These are phyloP conservation scores for Borostomias antarcticus DNA, from an alignment of 2,797 vertebrate genomes.

Conservation along the genomic window DNA sequence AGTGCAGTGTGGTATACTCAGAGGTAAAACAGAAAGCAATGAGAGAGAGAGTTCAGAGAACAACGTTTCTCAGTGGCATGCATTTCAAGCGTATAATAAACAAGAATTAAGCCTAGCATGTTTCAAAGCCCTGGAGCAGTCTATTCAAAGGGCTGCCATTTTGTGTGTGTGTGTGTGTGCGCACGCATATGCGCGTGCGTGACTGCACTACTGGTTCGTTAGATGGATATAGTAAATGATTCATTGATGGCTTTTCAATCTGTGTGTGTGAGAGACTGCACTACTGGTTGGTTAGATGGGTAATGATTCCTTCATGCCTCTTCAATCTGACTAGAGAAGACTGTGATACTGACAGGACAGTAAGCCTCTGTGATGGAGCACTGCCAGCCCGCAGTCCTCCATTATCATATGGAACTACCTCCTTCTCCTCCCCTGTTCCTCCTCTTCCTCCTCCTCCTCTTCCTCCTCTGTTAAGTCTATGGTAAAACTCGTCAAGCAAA, in stretches of 20 bases:
- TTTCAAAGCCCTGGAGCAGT: slow-evolving; percentile 36
- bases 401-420: background rate
- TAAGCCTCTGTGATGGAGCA: background rate
- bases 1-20: slow-evolving; percentile 22
- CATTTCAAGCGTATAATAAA: slow-evolving; percentile 39
- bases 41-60: slow-evolving; percentile 21
- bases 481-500: no score
- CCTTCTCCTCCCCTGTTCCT: no score
- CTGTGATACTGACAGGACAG: slow-evolving; percentile 21
- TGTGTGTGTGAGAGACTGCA: background rate
- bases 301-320: slow-evolving; percentile 23
- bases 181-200: background rate
- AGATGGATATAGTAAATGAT: slow-evolving; percentile 29
- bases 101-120: slow-evolving; percentile 36
- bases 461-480: no score
- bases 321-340: slow-evolving; percentile 2
- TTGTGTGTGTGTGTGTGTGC: slow-evolving; percentile 14
- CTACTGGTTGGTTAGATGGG: slow-evolving; percentile 1
- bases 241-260: slow-evolving; percentile 21
- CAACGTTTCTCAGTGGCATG: slow-evolving; percentile 29
- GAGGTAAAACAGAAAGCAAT: slow-evolving; percentile 9
- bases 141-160: slow-evolving; percentile 44
- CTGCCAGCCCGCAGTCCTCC: background rate
- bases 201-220: slow-evolving; percentile 24
- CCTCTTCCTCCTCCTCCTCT: no score